Percentiles rank a stretch among this genome's conserved stretches.
Conservation (phyloP, 2,113 vertebrate genomes). For the Phrynosoma blainvillii region DNA sequence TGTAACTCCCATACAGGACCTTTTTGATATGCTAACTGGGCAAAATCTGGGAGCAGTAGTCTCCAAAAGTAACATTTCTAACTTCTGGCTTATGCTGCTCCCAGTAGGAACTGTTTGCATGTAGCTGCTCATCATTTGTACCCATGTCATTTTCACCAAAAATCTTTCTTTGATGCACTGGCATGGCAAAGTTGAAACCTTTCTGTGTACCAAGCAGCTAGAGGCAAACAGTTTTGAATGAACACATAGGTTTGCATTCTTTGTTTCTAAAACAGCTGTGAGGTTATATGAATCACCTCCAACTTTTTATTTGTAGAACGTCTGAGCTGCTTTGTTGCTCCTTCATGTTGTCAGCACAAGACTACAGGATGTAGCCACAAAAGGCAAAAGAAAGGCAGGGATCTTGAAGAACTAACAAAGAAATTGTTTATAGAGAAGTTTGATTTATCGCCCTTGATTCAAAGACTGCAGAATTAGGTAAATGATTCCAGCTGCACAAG, state of each 20-base stretch:
- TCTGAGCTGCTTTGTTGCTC: slow-evolving; percentile 50
- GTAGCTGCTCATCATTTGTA: background rate
- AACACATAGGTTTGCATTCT: background rate
- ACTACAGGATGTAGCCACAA: slow-evolving; percentile 50
- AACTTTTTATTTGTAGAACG: slow-evolving; percentile 62
- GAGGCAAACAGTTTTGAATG: background rate
- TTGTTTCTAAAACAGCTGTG: slow-evolving; percentile 10
- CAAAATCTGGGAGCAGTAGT: no score
- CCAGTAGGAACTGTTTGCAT: background rate
- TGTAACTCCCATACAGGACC: no score
- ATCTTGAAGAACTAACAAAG: background rate
- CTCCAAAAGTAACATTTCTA: no score
- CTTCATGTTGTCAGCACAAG: slow-evolving; percentile 48
- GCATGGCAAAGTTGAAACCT: background rate
- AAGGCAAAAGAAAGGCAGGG: background rate
- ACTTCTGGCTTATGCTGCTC: background rate
- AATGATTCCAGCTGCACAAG: slow-evolving; percentile 5
- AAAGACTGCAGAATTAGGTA: background rate
- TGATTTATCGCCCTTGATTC: background rate
- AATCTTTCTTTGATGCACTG: background rate
- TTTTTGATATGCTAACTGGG: no score
- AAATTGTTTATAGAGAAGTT: background rate
- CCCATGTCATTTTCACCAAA: background rate
- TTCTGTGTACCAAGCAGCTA: background rate
- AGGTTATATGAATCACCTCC: slow-evolving; percentile 6